These are phyloP conservation scores for Poeciliopsis turneri DNA, from an alignment of 2,797 vertebrate genomes.

Conservation along the genomic window DNA sequence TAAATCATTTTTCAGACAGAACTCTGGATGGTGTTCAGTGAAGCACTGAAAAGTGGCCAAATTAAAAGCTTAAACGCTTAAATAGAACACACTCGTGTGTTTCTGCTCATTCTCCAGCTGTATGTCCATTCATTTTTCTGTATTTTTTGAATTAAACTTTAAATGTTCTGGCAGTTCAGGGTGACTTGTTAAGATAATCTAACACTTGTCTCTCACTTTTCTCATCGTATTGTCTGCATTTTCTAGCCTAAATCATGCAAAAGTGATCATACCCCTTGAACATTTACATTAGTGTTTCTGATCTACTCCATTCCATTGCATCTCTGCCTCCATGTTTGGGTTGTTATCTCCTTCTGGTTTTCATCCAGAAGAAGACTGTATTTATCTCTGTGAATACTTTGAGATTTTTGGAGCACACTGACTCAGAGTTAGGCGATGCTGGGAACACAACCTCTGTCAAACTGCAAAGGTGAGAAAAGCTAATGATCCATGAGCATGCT, in stretches of 20 bases:
- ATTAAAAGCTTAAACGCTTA: conserved; percentile 43
- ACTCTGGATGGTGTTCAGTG: conserved; percentile 47
- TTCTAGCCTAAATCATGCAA: not conserved
- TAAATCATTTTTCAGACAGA: conserved; percentile 62
- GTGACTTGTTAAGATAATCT: not conserved
- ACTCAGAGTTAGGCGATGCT: conserved; percentile 37
- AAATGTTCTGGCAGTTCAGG: not conserved
- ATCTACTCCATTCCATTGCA: not conserved
- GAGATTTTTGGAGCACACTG: conserved; percentile 13
- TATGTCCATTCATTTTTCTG: not conserved
- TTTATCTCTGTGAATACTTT: not conserved
- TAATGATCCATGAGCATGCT: conserved; percentile 9
- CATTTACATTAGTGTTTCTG: not conserved
- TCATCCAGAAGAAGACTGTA: not conserved
- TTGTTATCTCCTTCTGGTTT: not conserved
- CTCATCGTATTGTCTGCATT: not conserved
- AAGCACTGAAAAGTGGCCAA: conserved; percentile 19
- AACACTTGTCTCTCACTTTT: not conserved
- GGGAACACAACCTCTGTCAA: conserved; percentile 25
- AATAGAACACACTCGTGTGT: conserved; percentile 9
- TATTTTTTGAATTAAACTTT: not conserved
- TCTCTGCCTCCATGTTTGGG: not conserved
- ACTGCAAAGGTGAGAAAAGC: conserved; percentile 5
- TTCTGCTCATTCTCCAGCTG: not conserved
- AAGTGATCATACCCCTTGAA: not conserved